A percentile compares a stretch with the other conserved stretches of the same genome.
phyloP scores from a whole-genome alignment of 2,797 vertebrate genomes.

The Momotus momota region DNA sequence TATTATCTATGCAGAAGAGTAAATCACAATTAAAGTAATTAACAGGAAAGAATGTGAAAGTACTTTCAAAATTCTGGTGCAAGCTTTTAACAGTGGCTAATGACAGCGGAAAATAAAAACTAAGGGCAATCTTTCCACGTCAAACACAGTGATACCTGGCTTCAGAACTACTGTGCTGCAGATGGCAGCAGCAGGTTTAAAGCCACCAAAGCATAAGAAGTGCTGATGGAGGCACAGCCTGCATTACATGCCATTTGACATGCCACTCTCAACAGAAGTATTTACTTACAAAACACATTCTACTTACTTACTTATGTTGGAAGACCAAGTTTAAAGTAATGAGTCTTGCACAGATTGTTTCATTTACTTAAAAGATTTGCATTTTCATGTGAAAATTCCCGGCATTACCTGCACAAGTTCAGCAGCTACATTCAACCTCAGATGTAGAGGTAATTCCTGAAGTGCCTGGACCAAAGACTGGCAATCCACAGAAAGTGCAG shows the following conservation, averaged over 20 bases:
- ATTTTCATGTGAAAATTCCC: neutral
- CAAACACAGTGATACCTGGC: neutral
- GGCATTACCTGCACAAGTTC: conserved; percentile 88
- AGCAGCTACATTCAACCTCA: conserved; percentile 87
- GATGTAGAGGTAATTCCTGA: conserved; percentile 87
- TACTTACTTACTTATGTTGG: neutral
- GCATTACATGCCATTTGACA: neutral
- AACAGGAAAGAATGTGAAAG: neutral
- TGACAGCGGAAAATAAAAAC: neutral
- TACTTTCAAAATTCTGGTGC: neutral
- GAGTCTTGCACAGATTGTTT: neutral
- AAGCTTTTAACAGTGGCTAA: neutral
- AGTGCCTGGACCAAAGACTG: conserved; percentile 84
- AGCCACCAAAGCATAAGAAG: neutral
- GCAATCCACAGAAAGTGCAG: conserved; percentile 85
- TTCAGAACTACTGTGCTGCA: neutral
- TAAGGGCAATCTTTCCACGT: neutral
- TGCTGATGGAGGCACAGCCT: neutral
- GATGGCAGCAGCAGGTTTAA: neutral
- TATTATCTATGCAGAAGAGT: neutral
- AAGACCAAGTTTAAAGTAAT: neutral
- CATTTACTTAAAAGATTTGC: neutral
- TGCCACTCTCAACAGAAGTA: neutral
- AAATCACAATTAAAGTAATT: neutral
- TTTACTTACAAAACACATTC: neutral